These are phyloP conservation scores for Ceratosolen solmsi DNA, from an alignment of 1,140 invertebrate genomes.

Conservation along the genomic window DNA sequence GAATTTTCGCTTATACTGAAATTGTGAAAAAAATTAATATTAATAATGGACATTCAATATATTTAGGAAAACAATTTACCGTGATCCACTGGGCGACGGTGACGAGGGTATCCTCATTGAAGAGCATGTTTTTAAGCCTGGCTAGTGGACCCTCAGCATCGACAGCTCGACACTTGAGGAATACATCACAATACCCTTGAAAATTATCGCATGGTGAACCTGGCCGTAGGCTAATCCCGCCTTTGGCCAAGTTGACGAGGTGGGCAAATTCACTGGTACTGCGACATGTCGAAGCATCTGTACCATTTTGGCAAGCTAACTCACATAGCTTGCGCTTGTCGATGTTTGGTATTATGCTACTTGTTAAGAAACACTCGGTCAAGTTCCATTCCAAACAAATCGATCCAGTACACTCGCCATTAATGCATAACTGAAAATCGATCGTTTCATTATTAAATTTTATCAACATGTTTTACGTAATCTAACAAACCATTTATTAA, in stretches of 20 bases:
- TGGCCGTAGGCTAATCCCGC: slow-evolving; percentile 90
- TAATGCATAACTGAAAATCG: slow-evolving; percentile 87
- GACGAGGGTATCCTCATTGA: slow-evolving; percentile 91
- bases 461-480: too few relatives aligned
- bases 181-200: slow-evolving; percentile 98
- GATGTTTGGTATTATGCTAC: slow-evolving; percentile 84
- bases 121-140: slow-evolving; percentile 95
- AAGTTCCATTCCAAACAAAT: slow-evolving; percentile 96
- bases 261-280: slow-evolving; percentile 90
- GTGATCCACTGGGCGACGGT: slow-evolving; percentile 92
- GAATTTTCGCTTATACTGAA: too few relatives aligned
- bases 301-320: slow-evolving; percentile 93
- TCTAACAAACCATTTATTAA: too few relatives aligned
- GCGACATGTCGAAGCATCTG: slow-evolving; percentile 83
- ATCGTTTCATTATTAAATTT: background rate
- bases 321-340: slow-evolving; percentile 94
- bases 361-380: slow-evolving; percentile 96
- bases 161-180: slow-evolving; percentile 96
- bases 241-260: slow-evolving; percentile 82
- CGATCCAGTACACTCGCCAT: slow-evolving; percentile 94
- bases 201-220: slow-evolving; percentile 99
- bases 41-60: background rate
- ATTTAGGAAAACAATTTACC: slow-evolving; percentile 60
- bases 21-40: too few relatives aligned
- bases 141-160: slow-evolving; percentile 98